Base-by-base conservation (phyloP, 2,113 vertebrate species). In the Perca flavescens region DNA sequence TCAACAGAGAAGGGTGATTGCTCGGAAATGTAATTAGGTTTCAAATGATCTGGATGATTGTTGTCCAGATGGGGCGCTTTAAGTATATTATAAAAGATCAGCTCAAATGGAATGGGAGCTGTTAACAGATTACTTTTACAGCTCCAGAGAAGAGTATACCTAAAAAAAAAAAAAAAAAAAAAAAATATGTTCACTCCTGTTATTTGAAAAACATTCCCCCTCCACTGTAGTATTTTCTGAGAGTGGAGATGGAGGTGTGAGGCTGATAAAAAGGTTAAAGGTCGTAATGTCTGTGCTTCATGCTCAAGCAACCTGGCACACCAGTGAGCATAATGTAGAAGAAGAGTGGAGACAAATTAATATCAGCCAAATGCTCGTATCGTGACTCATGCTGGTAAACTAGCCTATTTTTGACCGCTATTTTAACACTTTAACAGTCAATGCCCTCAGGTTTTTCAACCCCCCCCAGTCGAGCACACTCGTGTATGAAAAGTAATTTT, bases 401-500 rank as follows among this genome's bases (percentile, higher is more conserved):
- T 11, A 40, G 25, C 36, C 73, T 52, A 22, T 63, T 77, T 69
- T 69, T 80, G 57, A 74, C 77, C 66, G 75, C 12, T 69, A 34
- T 79, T 91, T 85, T 36, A 82, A 79, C 84, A 83, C 61, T 54
- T 43, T 36, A 58, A 65, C 69, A 56, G 86, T 85, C 36, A 3
- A 75, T 72, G 73, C 70, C 53, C 57, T 64, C 66, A 34, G 28
- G 19, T 82, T 77, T 76, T 77, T 21, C 25, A 86, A 76, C 78
- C 69, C 74, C 61, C 6, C 21, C 28, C 28, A 84, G 72, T 49
- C 11, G 25, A 36, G 72, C 7, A 49, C 61, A 54, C 77, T 80
- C 7, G 14, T 70, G 72, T 58, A 50, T 81, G 69, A 86, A 88
- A 93, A 91, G 79, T 82, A 71, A 89, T 90, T 91, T 90, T 86